Conservation (phyloP, 2,888 invertebrate genomes). For the Microctonus hyperodae region DNA sequence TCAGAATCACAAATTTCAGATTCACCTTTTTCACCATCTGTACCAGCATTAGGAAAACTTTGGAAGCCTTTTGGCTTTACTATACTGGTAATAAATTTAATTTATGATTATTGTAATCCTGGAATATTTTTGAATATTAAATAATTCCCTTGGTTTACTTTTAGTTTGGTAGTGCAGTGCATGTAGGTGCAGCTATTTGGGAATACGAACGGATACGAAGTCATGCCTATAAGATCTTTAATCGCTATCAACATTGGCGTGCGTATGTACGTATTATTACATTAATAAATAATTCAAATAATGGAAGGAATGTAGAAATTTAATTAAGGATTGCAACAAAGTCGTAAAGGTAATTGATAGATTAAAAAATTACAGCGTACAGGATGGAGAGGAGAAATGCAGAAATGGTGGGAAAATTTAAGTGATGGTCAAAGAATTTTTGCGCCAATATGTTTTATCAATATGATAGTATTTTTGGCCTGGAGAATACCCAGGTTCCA, state of each 20-base stretch:
- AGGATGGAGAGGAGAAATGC: conserved; percentile 55
- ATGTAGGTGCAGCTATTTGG: conserved; percentile 82
- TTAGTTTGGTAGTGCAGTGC: conserved; percentile 74
- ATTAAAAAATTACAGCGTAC: conserved; percentile 42
- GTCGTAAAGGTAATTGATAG: no score
- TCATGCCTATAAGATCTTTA: conserved; percentile 45
- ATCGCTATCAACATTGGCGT: conserved; percentile 41
- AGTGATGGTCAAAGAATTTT: conserved; percentile 80
- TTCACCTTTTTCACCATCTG: conserved; percentile 58
- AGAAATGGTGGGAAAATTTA: conserved; percentile 76
- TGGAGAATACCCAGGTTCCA: conserved; percentile 81
- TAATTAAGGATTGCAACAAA: background rate
- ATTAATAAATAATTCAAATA: background rate
- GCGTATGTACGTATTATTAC: conserved; percentile 41
- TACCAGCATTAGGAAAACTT: conserved; percentile 63
- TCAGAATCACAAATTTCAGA: conserved; percentile 32
- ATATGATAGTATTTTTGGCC: conserved; percentile 79
- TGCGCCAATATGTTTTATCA: conserved; percentile 79
- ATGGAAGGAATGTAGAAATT: conserved; percentile 9
- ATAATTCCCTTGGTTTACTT: conserved; percentile 38
- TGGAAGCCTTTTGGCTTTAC: conserved; percentile 73
- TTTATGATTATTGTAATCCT: background rate
- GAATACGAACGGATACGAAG: conserved; percentile 78
- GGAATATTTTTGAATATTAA: conserved; percentile 47
- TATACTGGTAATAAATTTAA: conserved; percentile 68